phyloP scores from a whole-genome alignment of 2,113 vertebrate genomes.

The Anhinga rufa region DNA sequence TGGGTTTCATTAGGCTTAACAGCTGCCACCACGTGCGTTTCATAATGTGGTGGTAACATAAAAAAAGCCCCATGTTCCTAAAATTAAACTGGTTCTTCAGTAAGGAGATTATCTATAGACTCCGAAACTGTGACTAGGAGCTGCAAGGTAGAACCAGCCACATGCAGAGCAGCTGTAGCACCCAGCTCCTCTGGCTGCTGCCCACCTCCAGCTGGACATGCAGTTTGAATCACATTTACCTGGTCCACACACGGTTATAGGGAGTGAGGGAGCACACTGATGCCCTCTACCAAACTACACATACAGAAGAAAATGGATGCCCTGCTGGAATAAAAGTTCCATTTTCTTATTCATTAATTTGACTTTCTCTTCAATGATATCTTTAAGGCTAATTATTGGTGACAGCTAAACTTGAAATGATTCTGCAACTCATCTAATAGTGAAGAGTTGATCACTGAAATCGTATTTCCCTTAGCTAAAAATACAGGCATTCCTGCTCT shows the following conservation, averaged over 20 bases:
- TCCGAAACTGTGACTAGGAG: not conserved
- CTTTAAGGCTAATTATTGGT: not conserved
- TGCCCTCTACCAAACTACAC: not conserved
- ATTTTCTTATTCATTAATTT: not conserved
- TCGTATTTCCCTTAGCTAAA: not conserved
- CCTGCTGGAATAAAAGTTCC: not conserved
- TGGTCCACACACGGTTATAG: fast-evolving
- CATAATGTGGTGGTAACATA: not conserved
- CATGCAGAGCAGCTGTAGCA: not conserved
- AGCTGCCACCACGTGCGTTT: not conserved
- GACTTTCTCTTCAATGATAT: not conserved
- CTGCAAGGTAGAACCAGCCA: not conserved
- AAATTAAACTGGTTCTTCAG: not conserved
- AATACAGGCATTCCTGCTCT: not conserved
- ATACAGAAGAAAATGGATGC: not conserved
- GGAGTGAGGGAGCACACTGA: not conserved
- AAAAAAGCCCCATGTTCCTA: not conserved
- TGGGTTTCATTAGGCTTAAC: not conserved
- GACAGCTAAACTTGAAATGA: not conserved
- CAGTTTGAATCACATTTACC: not conserved
- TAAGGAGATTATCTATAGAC: not conserved
- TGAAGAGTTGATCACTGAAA: not conserved
- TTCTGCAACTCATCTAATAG: not conserved
- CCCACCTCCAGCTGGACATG: not conserved
- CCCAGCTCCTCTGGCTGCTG: not conserved